These are phyloP conservation scores for Tinea semifulvella DNA, from an alignment of 2,888 invertebrate species.

Conservation along the genomic window DNA sequence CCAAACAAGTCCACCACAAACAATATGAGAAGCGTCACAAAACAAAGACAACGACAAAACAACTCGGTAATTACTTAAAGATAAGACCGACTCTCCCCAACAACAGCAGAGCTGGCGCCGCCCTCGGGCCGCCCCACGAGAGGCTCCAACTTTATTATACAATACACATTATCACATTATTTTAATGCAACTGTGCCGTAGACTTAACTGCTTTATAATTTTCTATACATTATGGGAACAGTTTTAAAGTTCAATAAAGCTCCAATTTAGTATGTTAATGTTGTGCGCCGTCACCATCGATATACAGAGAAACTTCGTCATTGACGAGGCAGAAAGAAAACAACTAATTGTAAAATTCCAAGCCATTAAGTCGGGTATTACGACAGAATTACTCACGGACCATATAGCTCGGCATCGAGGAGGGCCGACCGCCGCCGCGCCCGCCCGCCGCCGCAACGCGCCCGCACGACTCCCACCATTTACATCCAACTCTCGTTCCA, in stretches of 20 bases:
- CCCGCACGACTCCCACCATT: conserved; percentile 23
- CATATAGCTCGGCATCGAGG: conserved; percentile 56
- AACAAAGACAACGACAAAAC: conserved; percentile 38
- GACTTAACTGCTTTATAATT: no score
- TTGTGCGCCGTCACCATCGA: not conserved
- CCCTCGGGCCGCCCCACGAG: not conserved
- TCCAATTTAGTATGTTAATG: no score
- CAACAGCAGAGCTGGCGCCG: conserved; percentile 33
- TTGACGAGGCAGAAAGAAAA: conserved; percentile 59
- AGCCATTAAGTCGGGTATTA: conserved; percentile 62
- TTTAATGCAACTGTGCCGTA: no score
- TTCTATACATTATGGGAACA: no score
- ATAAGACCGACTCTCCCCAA: conserved; percentile 41
- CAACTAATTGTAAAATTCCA: conserved; percentile 65
- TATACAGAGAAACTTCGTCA: conserved; percentile 31
- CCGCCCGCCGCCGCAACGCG: conserved; percentile 23
- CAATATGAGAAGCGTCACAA: conserved; percentile 23
- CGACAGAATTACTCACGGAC: conserved; percentile 60
- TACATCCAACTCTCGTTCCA: conserved; percentile 32
- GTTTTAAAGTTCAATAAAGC: not conserved
- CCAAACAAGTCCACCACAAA: no score
- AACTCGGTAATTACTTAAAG: conserved; percentile 49
- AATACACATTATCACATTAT: not conserved
- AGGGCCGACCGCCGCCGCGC: conserved; percentile 21
- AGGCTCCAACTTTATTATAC: not conserved